Conservation (phyloP, 2,888 invertebrate genomes). For the Callosobruchus maculatus region DNA sequence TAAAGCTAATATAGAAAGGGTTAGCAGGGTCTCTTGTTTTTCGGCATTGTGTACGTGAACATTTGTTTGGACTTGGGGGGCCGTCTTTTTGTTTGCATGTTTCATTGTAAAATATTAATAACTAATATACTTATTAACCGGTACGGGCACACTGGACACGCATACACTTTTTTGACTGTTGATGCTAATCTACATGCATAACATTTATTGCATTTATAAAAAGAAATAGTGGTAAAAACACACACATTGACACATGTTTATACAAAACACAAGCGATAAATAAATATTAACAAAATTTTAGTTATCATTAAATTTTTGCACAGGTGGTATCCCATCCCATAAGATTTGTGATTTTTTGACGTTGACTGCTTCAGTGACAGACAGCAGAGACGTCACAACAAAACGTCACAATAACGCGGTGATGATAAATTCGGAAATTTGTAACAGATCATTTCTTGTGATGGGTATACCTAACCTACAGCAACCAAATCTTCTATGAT, state of each 20-base stretch:
- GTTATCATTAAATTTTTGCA: background rate
- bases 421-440: too few species aligned
- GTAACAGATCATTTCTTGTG: too few species aligned
- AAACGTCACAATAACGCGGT: too few species aligned
- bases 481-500: too few species aligned
- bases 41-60: conserved; percentile 53
- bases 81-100: background rate
- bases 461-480: too few species aligned
- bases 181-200: background rate
- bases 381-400: too few species aligned
- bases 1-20: conserved; percentile 83
- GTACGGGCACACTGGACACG: background rate
- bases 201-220: background rate
- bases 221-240: background rate
- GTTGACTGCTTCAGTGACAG: background rate
- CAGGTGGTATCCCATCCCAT: background rate
- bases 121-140: background rate
- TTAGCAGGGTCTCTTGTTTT: conserved; percentile 79
- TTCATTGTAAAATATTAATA: background rate
- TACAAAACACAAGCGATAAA: background rate
- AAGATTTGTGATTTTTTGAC: background rate
- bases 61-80: background rate
- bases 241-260: background rate
- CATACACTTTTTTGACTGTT: background rate
- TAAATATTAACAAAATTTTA: background rate